Evolutionary conservation across 2,888 invertebrate species (phyloP).

Genomic region (Cephus pulcher): DNA sequence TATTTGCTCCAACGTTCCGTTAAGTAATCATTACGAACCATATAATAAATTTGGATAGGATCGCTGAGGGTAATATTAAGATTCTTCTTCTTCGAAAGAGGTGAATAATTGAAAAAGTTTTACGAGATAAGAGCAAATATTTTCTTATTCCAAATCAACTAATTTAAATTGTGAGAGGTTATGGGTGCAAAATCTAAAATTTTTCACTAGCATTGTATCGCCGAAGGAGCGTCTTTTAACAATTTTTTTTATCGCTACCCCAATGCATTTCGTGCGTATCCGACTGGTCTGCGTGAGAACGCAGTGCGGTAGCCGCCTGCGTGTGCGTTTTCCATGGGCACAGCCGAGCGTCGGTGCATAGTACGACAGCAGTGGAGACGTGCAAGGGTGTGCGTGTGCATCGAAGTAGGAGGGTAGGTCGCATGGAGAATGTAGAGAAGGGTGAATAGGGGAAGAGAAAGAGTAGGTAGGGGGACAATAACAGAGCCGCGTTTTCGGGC

Average conservation of each 20-base stretch:
- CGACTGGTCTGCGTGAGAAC: background rate
- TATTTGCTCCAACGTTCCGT: background rate
- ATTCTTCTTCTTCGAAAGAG: background rate
- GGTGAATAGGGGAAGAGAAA: conserved; percentile 28
- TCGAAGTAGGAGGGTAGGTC: conserved; percentile 39
- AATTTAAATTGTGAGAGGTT: background rate
- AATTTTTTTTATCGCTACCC: background rate
- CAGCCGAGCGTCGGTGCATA: conserved; percentile 18
- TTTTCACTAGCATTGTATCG: background rate
- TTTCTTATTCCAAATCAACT: background rate
- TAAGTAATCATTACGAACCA: background rate
- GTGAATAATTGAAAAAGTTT: background rate
- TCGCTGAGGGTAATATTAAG: background rate
- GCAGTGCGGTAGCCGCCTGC: conserved; percentile 29
- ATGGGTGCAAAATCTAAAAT: too few species aligned
- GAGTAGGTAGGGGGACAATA: conserved; percentile 55
- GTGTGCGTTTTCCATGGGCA: conserved; percentile 39
- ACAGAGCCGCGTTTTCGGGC: conserved; percentile 64
- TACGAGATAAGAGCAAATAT: background rate
- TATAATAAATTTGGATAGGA: background rate
- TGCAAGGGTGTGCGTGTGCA: conserved; percentile 36
- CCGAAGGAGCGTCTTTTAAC: background rate
- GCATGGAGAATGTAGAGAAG: conserved; percentile 20
- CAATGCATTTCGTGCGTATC: background rate
- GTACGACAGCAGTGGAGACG: background rate